Evolutionary conservation across 2,888 invertebrate genomes (phyloP), one percentile per base, ranked within the genome.

Genomic region (Hypselothyrea guttata): DNA sequence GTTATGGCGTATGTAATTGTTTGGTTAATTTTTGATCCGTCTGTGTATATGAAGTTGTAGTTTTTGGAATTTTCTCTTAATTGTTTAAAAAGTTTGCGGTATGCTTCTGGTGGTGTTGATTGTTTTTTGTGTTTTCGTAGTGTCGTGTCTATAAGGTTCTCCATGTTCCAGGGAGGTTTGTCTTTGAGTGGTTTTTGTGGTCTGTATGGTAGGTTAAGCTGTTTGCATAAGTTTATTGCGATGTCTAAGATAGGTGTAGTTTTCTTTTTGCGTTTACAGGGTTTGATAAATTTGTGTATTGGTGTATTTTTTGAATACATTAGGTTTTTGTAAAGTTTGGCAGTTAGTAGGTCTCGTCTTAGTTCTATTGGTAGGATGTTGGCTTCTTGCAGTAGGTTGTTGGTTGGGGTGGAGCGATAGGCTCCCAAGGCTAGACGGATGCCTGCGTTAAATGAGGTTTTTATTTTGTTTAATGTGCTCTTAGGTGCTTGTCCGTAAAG

Each of bases 361-460:
- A 28, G 30, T 52, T 44, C 30, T 16, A 52, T 28, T 37, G 52
- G 44, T 13, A 37, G 52, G 12, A 52, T 37, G 12, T 44, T 44
- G n/a, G 44, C 8, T 44, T 52, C 44, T 5, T 44, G 44, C 5
- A 52, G 30, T 16, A 35, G 7, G 16, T 35, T 35, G 7, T 13
- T 2, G 9, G 15, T 35, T 7, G 35, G 35, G 35, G 35, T 35
- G 13, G 35, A 15, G 16, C 15, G 9, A 7, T 15, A 15, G 2
- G 52, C 52, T 44, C 52, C 52, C 12, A 53, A 38, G n/a, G 40
- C 33, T 8, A 34, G 40, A 11, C 53, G 45, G 8, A 53, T 53
- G 9, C 31, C 53, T 4, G 40, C 22, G 33, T 46, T 46, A 8
- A 46, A 46, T 27, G 13, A 11, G 7, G 33, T 15, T 46, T 53